Percentiles rank a stretch among this genome's conserved stretches.
Evolutionary conservation across 2,113 vertebrate species (phyloP).

Genomic region (Charadrius vociferus): DNA sequence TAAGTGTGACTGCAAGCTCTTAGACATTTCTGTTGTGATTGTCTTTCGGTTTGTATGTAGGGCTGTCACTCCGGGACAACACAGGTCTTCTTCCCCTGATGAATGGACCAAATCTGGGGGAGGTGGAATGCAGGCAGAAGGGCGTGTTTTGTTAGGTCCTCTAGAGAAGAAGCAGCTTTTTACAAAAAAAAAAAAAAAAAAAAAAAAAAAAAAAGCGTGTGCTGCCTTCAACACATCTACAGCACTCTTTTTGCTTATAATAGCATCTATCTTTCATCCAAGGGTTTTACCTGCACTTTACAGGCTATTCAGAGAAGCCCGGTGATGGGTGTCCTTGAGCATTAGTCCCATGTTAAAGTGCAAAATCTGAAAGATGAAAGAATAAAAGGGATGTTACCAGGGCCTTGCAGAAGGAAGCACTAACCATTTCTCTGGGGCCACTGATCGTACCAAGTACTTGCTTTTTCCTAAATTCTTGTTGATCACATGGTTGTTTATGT

Average conservation of each 20-base stretch:
- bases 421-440: neutral
- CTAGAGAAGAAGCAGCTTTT: neutral
- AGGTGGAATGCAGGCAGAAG: neutral
- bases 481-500: neutral
- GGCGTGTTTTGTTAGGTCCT: neutral
- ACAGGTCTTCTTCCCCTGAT: neutral
- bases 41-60: neutral
- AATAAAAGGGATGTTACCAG: neutral
- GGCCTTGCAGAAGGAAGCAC: neutral
- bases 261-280: neutral
- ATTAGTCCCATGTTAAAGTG: neutral
- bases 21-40: neutral
- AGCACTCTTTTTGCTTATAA: neutral
- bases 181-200: neutral
- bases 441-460: neutral
- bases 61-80: neutral
- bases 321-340: neutral
- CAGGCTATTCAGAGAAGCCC: neutral
- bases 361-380: neutral
- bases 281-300: neutral
- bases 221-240: neutral
- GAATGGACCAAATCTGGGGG: neutral
- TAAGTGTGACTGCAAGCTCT: neutral
- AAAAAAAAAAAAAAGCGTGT: rapidly evolving
- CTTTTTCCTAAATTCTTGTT: neutral